Evolutionary conservation across 2,113 vertebrate species (phyloP), one percentile per base, ranked within the genome.

Genomic region (Mustelus asterias): DNA sequence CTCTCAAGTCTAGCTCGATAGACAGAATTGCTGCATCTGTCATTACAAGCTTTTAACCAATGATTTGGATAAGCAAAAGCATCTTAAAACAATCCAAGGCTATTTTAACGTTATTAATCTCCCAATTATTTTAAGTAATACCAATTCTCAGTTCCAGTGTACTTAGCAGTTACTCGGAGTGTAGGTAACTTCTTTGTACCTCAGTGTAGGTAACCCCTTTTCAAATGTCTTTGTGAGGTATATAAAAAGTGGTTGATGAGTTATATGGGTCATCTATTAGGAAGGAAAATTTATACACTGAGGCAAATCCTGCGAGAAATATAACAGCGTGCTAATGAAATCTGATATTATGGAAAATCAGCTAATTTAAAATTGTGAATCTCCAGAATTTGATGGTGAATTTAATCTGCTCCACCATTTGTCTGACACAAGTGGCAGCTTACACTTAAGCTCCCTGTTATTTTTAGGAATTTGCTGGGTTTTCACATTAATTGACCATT

Each of bases 401-500:
- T 60, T 29, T 89, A 14, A 24, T 29, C 33, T 48, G 48, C 22
- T 88, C 44, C 44, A 88, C 24, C 9, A 24, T n/a, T n/a, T 26
- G 86, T 58, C n/a, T 33, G 26, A 33, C 29, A 63, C 58, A 90
- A 90, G 16, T n/a, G 54, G 3, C 29, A 63, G 11, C 29, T n/a
- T 22, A 54, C 85, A 24, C 22, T 88, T 26, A 88, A 48, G 13
- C 16, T 90, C 60, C 29, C 29, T n/a, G 5, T 18, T n/a, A 11
- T 18, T 63, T 63, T 14, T n/a, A 33, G n/a, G 54, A 20, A 7
- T 33, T 90, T 90, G 10, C 14, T 33, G 18, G 4, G 33, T 90
- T 90, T 90, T 29, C 14, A 60, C 88, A 60, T 90, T 60, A 90
- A n/a, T 90, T 90, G 26, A 24, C 86, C 86, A 29, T 89, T 89